Evolutionary conservation across 2,113 vertebrate genomes (phyloP).

Genomic region (Pavo muticus): DNA sequence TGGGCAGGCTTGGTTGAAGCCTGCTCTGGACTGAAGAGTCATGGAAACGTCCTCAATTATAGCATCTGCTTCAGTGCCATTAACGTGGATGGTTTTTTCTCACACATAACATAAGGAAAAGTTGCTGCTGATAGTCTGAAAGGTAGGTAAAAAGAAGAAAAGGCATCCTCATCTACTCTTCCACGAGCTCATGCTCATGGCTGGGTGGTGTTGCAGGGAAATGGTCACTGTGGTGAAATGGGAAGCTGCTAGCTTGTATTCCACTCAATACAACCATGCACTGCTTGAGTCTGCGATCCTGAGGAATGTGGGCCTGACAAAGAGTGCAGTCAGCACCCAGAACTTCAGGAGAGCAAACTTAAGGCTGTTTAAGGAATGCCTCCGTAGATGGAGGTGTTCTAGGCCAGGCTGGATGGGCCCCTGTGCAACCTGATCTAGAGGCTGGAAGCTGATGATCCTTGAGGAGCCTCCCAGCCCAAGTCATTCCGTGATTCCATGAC

Average conservation of each 20-base stretch:
- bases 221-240: neutral
- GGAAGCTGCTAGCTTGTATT: neutral
- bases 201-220: neutral
- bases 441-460: too few relatives aligned
- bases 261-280: neutral
- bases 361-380: too few relatives aligned
- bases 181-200: neutral
- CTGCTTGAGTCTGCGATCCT: too few relatives aligned
- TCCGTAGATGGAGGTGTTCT: too few relatives aligned
- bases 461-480: too few relatives aligned
- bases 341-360: too few relatives aligned
- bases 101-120: neutral
- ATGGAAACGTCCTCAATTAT: neutral
- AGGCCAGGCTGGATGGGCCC: too few relatives aligned
- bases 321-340: too few relatives aligned
- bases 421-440: too few relatives aligned
- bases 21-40: neutral
- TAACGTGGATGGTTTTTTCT: neutral
- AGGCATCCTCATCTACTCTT: neutral
- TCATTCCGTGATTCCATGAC: too few relatives aligned
- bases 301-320: too few relatives aligned
- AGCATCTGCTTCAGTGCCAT: neutral
- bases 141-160: neutral
- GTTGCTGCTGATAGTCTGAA: neutral
- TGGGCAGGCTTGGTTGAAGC: neutral